Evolutionary conservation across 1,140 invertebrate species (phyloP).

Genomic region (Drosophila cardini): DNA sequence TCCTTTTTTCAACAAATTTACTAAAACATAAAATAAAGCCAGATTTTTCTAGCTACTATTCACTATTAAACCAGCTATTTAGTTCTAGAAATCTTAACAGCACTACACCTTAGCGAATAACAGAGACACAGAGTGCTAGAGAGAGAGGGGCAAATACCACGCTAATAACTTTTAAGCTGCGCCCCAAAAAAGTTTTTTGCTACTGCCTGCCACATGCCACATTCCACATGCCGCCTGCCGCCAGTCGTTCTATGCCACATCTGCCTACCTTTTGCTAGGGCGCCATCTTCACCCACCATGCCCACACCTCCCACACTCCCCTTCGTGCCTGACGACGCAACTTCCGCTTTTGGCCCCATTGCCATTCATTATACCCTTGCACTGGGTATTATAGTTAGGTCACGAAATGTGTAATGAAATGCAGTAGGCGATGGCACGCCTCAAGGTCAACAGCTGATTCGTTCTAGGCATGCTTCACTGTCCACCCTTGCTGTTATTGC

Average conservation of each 20-base stretch:
- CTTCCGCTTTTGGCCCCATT: constrained; percentile 70
- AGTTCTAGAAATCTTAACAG: no score
- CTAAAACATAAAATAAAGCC: no score
- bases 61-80: no score
- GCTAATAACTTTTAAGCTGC: constrained; percentile 82
- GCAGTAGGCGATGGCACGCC: not conserved
- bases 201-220: constrained; percentile 44
- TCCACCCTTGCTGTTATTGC: not conserved
- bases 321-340: constrained; percentile 71
- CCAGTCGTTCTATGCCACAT: constrained; percentile 8
- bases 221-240: constrained; percentile 16
- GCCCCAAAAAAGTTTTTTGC: constrained; percentile 65
- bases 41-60: no score
- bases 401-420: constrained; percentile 10
- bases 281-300: no score
- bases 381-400: constrained; percentile 14
- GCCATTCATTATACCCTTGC: constrained; percentile 19
- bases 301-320: not conserved
- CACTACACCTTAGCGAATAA: constrained; percentile 38
- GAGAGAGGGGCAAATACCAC: constrained; percentile 40
- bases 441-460: constrained; percentile 14
- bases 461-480: not conserved
- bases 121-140: not conserved
- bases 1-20: no score
- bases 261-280: constrained; percentile 30